Percentiles rank a stretch among this genome's conserved stretches.
These are phyloP conservation scores for Premnoplex brunnescens DNA, from an alignment of 2,797 vertebrate species.

Conservation along the genomic window DNA sequence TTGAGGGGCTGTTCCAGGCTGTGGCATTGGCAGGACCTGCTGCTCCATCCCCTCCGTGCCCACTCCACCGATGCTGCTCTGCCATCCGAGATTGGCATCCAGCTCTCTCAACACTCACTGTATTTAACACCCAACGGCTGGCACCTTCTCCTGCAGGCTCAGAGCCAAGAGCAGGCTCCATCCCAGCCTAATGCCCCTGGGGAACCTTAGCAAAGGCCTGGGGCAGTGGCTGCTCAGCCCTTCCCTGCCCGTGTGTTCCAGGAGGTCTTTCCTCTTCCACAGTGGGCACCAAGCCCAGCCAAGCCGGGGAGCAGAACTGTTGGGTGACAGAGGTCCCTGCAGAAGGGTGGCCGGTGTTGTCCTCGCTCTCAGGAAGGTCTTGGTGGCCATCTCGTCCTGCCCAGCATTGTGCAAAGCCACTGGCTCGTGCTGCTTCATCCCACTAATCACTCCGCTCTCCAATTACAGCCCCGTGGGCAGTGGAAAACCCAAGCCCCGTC, in stretches of 20 bases:
- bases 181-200: background rate
- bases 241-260: background rate
- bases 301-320: background rate
- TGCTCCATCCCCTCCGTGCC: background rate
- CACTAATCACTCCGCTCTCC: fast-evolving
- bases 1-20: background rate
- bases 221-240: background rate
- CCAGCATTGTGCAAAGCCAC: background rate
- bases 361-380: background rate
- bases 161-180: background rate
- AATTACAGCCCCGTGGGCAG: background rate
- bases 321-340: background rate
- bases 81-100: background rate
- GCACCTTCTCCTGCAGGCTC: background rate
- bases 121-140: background rate
- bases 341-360: background rate
- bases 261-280: background rate
- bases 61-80: fast-evolving
- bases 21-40: fast-evolving
- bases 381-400: background rate
- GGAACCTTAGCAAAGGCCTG: background rate
- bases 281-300: background rate
- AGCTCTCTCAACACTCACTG: background rate
- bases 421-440: background rate
- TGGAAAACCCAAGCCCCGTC: background rate